Evolutionary conservation across 1,140 invertebrate genomes (phyloP), one percentile per base, ranked within the genome.

Genomic region (Polypedilum vanderplanki): DNA sequence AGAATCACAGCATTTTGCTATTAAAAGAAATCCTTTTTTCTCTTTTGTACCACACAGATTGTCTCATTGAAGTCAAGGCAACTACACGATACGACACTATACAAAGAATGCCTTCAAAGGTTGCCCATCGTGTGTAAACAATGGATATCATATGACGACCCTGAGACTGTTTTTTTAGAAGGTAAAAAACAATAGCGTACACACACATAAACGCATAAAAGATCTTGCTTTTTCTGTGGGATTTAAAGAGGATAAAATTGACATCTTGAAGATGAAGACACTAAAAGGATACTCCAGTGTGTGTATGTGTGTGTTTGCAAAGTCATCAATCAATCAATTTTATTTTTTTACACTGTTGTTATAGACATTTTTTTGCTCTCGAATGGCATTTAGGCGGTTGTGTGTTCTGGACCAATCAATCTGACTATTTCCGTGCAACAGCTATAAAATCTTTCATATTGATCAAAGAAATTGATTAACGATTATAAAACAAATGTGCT

Each of bases 111-210:
- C 90, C 90, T n/a, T 57, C 46, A 17, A 57, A 57, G 2, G 92
- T 88, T 79, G 87, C 89, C 7, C 87, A 88, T 76, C 80, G 83
- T 8, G 86, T n/a, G 84, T 4, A 83, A 90, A 76, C 89, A 93
- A 78, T 93, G 91, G 90, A 89, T 93, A 3, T 88, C 90, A n/a
- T 93, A 87, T 78, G 92, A 94, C 76, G 87, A 91, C 80, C 77
- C 83, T 1, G 83, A 86, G n/a, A 90, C 88, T 41, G 80, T 93
- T 1, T 81, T n/a, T 78, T 17, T 81, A 86, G 20, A 93, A 93
- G 80, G 87, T 87, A 79, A 77, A n/a, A 74, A 73, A 57, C 10
- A 57, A 12, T 3, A 33, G 24, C 24, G 5, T 5, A 33, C 24
- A 33, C 24, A 33, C 24, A 33, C 24, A 33, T n/a, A n/a, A n/a